A percentile compares a stretch with the other conserved stretches of the same genome.
These are phyloP conservation scores for Leptinotarsa peninsularis DNA, from an alignment of 2,888 invertebrate species.

Conservation along the genomic window DNA sequence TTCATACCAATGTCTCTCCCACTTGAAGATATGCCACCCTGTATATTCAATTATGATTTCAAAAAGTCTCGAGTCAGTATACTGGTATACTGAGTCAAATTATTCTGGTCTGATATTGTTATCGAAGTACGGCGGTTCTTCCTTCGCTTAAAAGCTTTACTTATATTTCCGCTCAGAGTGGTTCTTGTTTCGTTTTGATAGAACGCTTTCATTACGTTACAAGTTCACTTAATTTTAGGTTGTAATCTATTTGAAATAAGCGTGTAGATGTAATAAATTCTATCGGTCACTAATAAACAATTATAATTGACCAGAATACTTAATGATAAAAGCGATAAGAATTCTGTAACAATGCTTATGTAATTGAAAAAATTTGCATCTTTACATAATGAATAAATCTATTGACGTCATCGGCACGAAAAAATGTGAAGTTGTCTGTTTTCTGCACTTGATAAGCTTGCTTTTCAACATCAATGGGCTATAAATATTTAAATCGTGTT, in stretches of 20 bases:
- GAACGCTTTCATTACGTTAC: too few species aligned
- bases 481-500: constrained; percentile 9
- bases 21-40: too few species aligned
- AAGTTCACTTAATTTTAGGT: background rate
- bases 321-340: constrained; percentile 9
- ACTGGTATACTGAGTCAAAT: too few species aligned
- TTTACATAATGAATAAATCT: constrained; percentile 15
- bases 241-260: background rate
- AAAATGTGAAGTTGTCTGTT: constrained; percentile 11
- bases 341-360: constrained; percentile 22
- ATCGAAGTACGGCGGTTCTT: too few species aligned
- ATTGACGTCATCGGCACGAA: constrained; percentile 20
- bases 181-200: too few species aligned
- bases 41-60: too few species aligned
- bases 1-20: too few species aligned
- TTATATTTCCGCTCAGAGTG: too few species aligned
- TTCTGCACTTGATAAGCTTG: background rate
- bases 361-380: constrained; percentile 27
- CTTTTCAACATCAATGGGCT: constrained; percentile 10
- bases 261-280: constrained; percentile 10
- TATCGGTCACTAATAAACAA: constrained; percentile 18
- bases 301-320: constrained; percentile 16
- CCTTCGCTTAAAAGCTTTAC: too few species aligned
- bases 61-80: too few species aligned
- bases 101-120: too few species aligned